Base-by-base conservation (phyloP, 2,797 vertebrate species). In the Ptychadena robeensis region DNA sequence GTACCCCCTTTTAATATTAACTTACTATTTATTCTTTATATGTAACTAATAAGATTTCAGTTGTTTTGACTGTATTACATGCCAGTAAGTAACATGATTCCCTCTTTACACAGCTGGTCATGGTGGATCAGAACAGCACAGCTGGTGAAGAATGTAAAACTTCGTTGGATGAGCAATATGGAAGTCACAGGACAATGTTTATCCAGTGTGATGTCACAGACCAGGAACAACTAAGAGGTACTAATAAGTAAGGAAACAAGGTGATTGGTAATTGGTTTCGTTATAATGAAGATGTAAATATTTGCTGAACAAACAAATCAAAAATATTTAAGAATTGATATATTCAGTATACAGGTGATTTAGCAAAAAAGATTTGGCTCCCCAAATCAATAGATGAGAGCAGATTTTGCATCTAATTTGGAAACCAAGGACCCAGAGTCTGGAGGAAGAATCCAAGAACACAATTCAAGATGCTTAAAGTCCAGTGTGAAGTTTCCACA, bases 181-280 rank as follows among this genome's bases (percentile, higher is more conserved):
- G 96, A 73, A 91, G 91, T 12, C 94, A 93, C 77, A 91, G 91
- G 85, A 95, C 93, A 9, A 80, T 91, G 0, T 98, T 98, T 83
- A 89, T 98, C 74, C 93, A 93, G 70, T 99, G 98, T 74, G 96
- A 99, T 81, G 96, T 99, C 85, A 94, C 96, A 27, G 90, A 97
- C 0, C 92, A 88, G 82, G 92, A 92, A 15, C 92, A 94, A 28
- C 92, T 99, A 68, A 91, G 86, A 96, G 96, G 98, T 98, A 94
- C 89, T 72, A 0, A 8, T 25, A 2, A 48, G 30, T 53, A 25
- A 7, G 44, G 30, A 30, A 25, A 14, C 11, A 53, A 10, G 57
- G 35, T 18, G 27, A 25, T 30, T 6, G 37, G 32, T 15, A 34
- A 71, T 15, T 12, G 14, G 27, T 30, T 30, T 22, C 1, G 31